These are phyloP conservation scores for Nansenia antarctica DNA, from an alignment of 2,113 vertebrate species.

Conservation along the genomic window DNA sequence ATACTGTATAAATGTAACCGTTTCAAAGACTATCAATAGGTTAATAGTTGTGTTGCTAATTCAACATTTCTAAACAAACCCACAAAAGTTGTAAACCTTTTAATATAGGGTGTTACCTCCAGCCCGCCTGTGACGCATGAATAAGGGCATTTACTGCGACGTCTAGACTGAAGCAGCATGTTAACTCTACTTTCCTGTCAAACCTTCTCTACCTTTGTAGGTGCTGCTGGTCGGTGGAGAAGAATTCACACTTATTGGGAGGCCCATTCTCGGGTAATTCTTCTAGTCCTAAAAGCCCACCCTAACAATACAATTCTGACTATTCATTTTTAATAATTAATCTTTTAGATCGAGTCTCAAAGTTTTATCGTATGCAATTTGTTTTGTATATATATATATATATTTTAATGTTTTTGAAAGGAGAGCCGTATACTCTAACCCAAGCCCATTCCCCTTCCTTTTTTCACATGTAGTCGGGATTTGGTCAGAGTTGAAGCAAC, in stretches of 20 bases:
- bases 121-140: not conserved
- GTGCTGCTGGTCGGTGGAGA: constrained; percentile 84
- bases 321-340: not conserved
- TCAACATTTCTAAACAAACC: no score
- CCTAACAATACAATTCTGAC: not conserved
- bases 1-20: no score
- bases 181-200: not conserved
- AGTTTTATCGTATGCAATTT: not conserved
- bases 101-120: no score
- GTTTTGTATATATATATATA: not conserved
- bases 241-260: constrained; percentile 83
- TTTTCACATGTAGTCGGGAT: constrained; percentile 66
- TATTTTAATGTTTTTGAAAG: not conserved
- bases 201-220: not conserved
- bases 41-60: no score
- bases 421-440: not conserved
- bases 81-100: no score
- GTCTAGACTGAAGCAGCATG: not conserved
- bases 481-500: constrained; percentile 86
- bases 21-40: no score
- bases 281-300: not conserved
- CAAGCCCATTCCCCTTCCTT: not conserved
- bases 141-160: not conserved
- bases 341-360: not conserved
- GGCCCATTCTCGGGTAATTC: constrained; percentile 82